Percentiles rank a stretch among this genome's conserved stretches.
phyloP scores from a whole-genome alignment of 2,113 vertebrate species.

The Myiagra hebetior region DNA sequence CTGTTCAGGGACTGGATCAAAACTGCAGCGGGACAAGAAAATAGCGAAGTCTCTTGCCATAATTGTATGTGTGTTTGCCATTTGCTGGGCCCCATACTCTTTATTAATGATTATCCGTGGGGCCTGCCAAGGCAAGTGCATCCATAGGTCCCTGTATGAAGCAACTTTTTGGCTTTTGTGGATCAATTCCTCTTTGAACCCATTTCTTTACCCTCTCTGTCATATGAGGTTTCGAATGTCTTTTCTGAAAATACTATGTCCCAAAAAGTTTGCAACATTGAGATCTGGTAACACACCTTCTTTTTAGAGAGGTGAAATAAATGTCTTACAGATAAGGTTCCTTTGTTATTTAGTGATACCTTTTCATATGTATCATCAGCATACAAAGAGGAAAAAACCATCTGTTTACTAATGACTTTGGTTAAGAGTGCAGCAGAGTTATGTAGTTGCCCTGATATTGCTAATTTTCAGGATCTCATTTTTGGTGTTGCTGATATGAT shows the following conservation, averaged over 20 bases:
- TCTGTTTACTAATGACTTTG: neutral
- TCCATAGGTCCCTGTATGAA: slow-evolving; percentile 68
- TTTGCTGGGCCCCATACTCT: slow-evolving; percentile 87
- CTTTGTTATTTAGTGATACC: neutral
- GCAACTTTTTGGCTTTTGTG: slow-evolving; percentile 88
- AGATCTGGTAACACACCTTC: neutral
- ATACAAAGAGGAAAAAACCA: neutral
- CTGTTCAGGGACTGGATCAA: neutral
- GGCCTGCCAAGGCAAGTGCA: slow-evolving; percentile 30
- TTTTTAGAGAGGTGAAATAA: neutral
- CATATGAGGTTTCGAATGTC: slow-evolving; percentile 82
- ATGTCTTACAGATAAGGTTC: neutral
- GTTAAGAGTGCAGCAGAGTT: neutral
- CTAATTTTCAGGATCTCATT: neutral
- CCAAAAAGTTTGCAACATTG: neutral
- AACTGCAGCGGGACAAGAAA: slow-evolving; percentile 74
- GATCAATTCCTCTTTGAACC: slow-evolving; percentile 85
- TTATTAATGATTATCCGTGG: slow-evolving; percentile 79
- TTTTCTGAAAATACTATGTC: slow-evolving; percentile 63
- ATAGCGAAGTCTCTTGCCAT: slow-evolving; percentile 82
- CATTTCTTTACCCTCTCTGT: slow-evolving; percentile 85
- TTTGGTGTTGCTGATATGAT: neutral
- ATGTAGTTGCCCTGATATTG: neutral
- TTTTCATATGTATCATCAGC: neutral
- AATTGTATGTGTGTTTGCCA: slow-evolving; percentile 77